These are phyloP conservation scores for Agapornis roseicollis DNA, from an alignment of 2,113 vertebrate species.

Conservation along the genomic window DNA sequence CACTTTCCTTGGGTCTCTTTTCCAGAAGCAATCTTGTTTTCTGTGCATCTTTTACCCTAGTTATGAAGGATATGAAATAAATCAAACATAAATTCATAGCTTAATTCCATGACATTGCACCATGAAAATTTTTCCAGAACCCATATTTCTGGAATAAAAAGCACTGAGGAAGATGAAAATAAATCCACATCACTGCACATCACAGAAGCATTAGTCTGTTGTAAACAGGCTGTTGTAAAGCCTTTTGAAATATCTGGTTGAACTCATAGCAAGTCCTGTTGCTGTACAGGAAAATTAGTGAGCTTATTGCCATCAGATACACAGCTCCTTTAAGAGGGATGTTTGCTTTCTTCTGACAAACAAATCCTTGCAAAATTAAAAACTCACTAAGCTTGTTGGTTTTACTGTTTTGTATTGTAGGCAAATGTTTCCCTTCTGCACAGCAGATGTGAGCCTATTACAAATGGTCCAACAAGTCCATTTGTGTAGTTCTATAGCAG, in stretches of 20 bases:
- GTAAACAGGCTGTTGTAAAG: background rate
- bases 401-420: background rate
- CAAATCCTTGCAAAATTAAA: constrained; percentile 14
- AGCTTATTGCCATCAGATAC: background rate
- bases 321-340: background rate
- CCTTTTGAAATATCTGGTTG: background rate
- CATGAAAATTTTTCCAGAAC: background rate
- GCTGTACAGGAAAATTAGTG: background rate
- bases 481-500: background rate
- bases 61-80: background rate
- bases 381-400: background rate
- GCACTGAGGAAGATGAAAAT: background rate
- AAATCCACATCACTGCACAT: background rate
- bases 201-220: background rate
- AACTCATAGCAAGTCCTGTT: background rate
- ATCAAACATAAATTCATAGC: background rate
- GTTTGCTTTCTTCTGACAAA: background rate
- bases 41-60: background rate
- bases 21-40: background rate
- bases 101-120: background rate
- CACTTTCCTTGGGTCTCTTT: background rate
- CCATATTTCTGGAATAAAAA: background rate
- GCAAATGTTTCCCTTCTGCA: background rate
- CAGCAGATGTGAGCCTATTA: background rate
- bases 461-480: background rate